These are phyloP conservation scores for Procavia capensis DNA, from an alignment of 2,113 vertebrate genomes.

Conservation along the genomic window DNA sequence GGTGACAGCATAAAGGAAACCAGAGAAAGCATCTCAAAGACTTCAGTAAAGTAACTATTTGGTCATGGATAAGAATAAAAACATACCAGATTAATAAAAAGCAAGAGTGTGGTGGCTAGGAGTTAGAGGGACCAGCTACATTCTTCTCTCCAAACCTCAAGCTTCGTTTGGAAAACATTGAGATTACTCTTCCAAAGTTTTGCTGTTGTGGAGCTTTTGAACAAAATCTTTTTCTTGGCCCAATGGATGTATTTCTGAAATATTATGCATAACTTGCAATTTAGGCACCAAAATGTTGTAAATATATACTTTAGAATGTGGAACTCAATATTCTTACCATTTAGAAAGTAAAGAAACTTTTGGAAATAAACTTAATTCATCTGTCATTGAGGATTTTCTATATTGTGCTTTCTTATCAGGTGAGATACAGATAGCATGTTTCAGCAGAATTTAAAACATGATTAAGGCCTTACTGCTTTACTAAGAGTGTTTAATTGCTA, in stretches of 20 bases:
- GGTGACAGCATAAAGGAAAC: not conserved
- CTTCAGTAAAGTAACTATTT: not conserved
- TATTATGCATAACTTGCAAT: not conserved
- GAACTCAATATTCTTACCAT: not conserved
- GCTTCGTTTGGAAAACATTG: not conserved
- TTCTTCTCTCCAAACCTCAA: not conserved
- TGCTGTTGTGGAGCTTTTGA: not conserved
- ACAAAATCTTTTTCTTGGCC: conserved; percentile 4
- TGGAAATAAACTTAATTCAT: not conserved
- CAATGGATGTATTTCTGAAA: not conserved
- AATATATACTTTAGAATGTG: not conserved
- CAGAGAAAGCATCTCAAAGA: not conserved
- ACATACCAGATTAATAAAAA: not conserved
- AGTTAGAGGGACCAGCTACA: not conserved
- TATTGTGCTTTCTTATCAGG: not conserved
- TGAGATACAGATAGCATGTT: not conserved
- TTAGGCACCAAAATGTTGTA: conserved; percentile 4
- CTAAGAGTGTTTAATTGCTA: not conserved
- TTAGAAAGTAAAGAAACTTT: not conserved
- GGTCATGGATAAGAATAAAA: not conserved
- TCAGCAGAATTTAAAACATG: not conserved
- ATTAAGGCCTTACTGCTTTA: rapidly evolving
- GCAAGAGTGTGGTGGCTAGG: not conserved
- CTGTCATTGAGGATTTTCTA: not conserved
- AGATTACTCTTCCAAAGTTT: not conserved